Conservation (phyloP, 2,888 invertebrate species). For the Elysia crispata region DNA sequence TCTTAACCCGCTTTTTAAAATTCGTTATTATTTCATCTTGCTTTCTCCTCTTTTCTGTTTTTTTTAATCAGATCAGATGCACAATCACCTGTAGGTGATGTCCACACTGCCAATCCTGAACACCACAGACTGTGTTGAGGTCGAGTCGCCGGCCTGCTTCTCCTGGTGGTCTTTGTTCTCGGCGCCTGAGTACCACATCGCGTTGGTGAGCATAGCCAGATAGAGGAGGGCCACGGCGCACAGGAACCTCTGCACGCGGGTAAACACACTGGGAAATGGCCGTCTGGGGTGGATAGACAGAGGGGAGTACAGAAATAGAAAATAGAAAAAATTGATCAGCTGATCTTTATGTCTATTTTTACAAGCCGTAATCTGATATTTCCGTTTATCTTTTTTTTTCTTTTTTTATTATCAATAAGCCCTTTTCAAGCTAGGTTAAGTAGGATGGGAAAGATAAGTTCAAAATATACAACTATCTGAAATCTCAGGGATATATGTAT, state of each 20-base stretch:
- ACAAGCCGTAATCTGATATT: too few species aligned
- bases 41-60: neutral
- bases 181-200: slow-evolving; percentile 58
- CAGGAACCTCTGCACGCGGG: slow-evolving; percentile 59
- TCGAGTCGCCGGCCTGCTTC: neutral
- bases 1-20: neutral
- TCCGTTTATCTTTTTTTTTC: too few species aligned
- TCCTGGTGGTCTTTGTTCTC: slow-evolving; percentile 41
- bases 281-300: slow-evolving; percentile 41
- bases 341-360: too few species aligned
- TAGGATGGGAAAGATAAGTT: too few species aligned
- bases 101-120: slow-evolving; percentile 53
- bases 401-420: too few species aligned
- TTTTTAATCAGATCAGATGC: neutral
- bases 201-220: slow-evolving; percentile 60
- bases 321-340: too few species aligned
- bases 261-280: slow-evolving; percentile 57
- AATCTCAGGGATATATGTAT: too few species aligned
- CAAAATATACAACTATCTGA: too few species aligned
- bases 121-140: neutral
- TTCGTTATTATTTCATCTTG: neutral
- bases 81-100: slow-evolving; percentile 53
- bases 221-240: slow-evolving; percentile 56
- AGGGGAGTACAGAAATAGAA: too few species aligned
- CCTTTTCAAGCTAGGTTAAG: too few species aligned